Evolutionary conservation across 1,140 invertebrate genomes (phyloP).

Genomic region (Sitophilus oryzae): DNA sequence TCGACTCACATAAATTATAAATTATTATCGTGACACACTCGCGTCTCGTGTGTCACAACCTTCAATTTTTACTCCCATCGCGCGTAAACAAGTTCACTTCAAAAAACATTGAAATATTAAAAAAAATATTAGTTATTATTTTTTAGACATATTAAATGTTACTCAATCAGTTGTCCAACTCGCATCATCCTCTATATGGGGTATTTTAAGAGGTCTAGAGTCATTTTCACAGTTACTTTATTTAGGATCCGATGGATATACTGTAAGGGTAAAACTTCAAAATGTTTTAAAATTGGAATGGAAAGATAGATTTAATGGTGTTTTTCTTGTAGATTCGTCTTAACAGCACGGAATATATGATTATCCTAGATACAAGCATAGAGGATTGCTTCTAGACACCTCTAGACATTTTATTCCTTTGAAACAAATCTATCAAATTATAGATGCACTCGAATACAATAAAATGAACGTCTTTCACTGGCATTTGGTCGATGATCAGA

Average conservation of each 20-base stretch:
- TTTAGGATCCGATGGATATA: constrained; percentile 42
- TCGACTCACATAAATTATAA: too few species aligned
- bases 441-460: constrained; percentile 81
- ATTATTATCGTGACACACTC: too few species aligned
- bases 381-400: constrained; percentile 78
- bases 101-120: too few species aligned
- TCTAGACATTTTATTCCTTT: constrained; percentile 73
- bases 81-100: too few species aligned
- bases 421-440: constrained; percentile 54
- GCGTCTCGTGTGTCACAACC: too few species aligned
- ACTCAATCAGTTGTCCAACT: constrained; percentile 29
- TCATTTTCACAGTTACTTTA: constrained; percentile 68
- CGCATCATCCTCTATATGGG: constrained; percentile 60
- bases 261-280: constrained; percentile 34
- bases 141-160: constrained; percentile 43
- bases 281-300: not conserved
- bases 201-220: constrained; percentile 69
- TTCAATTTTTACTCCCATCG: too few species aligned
- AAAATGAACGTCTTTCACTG: constrained; percentile 93
- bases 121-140: too few species aligned
- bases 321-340: constrained; percentile 46
- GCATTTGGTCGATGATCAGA: constrained; percentile 89
- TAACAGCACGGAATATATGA: constrained; percentile 57
- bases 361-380: constrained; percentile 64
- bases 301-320: not conserved